These are phyloP conservation scores for Lomographa bimaculata DNA, from an alignment of 2,888 invertebrate species.

Conservation along the genomic window DNA sequence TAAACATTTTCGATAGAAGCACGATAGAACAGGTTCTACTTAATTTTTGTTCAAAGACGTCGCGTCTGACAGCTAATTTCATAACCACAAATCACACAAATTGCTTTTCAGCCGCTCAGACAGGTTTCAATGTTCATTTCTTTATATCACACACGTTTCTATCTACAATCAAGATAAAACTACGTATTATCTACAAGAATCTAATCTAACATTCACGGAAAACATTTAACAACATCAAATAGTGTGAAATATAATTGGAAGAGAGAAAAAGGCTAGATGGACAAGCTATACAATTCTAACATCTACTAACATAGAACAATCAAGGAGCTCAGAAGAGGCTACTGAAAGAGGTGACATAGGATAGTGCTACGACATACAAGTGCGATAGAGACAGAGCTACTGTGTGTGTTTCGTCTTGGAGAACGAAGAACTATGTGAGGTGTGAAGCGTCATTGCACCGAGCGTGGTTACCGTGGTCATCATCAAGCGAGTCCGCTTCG, in stretches of 20 bases:
- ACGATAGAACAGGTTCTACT: background rate
- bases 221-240: constrained; percentile 30
- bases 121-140: background rate
- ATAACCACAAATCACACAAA: background rate
- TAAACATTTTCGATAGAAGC: constrained; percentile 6
- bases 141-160: constrained; percentile 11
- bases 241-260: constrained; percentile 18
- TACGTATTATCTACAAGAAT: constrained; percentile 17
- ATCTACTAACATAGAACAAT: constrained; percentile 29
- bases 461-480: constrained; percentile 61
- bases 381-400: constrained; percentile 32
- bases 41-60: background rate
- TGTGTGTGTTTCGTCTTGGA: constrained; percentile 16
- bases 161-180: constrained; percentile 15
- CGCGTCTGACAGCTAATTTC: constrained; percentile 13
- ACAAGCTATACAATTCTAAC: constrained; percentile 29
- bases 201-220: constrained; percentile 22
- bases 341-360: constrained; percentile 23
- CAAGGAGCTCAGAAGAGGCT: constrained; percentile 19
- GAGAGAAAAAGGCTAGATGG: constrained; percentile 22
- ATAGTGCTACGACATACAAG: constrained; percentile 18
- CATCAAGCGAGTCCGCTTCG: constrained; percentile 45
- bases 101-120: background rate
- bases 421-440: constrained; percentile 13
- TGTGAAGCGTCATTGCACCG: constrained; percentile 12